These are phyloP conservation scores for Crax fasciolata DNA, from an alignment of 2,797 vertebrate genomes.

Conservation along the genomic window DNA sequence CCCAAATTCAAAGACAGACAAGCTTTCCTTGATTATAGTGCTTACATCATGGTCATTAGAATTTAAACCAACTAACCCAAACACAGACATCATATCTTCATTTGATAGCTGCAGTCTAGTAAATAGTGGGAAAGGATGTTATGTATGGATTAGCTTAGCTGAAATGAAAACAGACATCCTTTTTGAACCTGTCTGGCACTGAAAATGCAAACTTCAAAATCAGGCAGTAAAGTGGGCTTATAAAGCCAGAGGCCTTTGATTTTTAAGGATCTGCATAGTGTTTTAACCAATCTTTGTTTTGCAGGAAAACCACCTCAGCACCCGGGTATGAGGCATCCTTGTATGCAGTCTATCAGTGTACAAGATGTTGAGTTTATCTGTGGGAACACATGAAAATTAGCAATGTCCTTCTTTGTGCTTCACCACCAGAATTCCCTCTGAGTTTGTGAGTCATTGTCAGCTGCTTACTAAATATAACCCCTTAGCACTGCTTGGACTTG, in stretches of 20 bases:
- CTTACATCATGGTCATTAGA: constrained; percentile 88
- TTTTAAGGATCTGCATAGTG: constrained; percentile 84
- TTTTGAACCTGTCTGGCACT: constrained; percentile 90
- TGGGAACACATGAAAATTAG: constrained; percentile 56
- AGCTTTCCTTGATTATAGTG: constrained; percentile 83
- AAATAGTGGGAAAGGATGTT: constrained; percentile 87
- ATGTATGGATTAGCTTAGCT: constrained; percentile 87
- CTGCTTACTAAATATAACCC: constrained; percentile 43
- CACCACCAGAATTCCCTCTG: constrained; percentile 15
- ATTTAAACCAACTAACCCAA: constrained; percentile 85
- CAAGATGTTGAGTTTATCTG: constrained; percentile 49
- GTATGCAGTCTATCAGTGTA: background rate
- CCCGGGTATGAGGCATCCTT: constrained; percentile 37
- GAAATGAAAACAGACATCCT: constrained; percentile 90
- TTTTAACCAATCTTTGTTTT: constrained; percentile 80
- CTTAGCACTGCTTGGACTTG: background rate
- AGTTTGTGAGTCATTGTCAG: constrained; percentile 47
- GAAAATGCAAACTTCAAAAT: constrained; percentile 87
- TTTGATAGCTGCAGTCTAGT: constrained; percentile 89
- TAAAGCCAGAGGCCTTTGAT: constrained; percentile 87
- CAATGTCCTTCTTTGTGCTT: constrained; percentile 51
- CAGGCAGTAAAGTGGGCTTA: constrained; percentile 87
- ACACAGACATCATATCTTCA: constrained; percentile 92
- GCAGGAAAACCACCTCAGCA: constrained; percentile 72
- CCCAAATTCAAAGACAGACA: constrained; percentile 82